Evolutionary conservation across 2,113 vertebrate species (phyloP), one percentile per base, ranked within the genome.

Genomic region (Sinocyclocheilus rhinocerous): DNA sequence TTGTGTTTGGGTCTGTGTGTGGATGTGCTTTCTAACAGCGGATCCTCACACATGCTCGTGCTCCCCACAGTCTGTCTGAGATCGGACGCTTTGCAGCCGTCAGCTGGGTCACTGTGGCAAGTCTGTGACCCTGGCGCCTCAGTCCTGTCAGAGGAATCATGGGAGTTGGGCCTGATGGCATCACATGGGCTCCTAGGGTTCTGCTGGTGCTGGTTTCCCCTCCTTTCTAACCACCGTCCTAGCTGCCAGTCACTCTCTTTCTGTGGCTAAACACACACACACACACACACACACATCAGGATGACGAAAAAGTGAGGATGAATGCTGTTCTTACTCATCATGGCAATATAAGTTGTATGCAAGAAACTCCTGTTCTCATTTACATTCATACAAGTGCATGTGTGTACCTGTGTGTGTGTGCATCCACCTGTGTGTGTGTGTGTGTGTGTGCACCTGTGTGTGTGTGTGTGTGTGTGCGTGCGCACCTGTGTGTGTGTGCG

Each of bases 1-100:
- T n/a, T 70, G 10, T 95, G 95, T 89, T 96, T 97, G 1, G 92
- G 95, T 88, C 94, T 95, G 50, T 96, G 94, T 87, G 93, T 95
- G 89, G 94, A 94, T 85, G 33, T 61, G 12, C 3, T 15, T 18
- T 59, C 26, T 16, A 36, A 20, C 29, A 6, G 52, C 29, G 20
- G 55, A 61, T 93, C 89, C 69, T 92, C 95, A 63, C 93, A 94
- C 50, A 92, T 92, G 16, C 91, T 90, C 11, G 94, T 92, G 85
- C 84, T 93, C n/a, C 91, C 92, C 29, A 93, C 91, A 0, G 89
- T 93, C 81, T 95, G 95, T 87, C 92, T 90, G 70, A 86, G 87
- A 0, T 0, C 86, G 6, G 92, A 88, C 73, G 85, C 65, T 0
- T 85, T 0, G 0, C 0, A 24, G 0, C 36, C 73, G 48, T 85